Evolutionary conservation across 2,888 invertebrate species (phyloP), one percentile per base, ranked within the genome.

Genomic region (Ellobium chinense): DNA sequence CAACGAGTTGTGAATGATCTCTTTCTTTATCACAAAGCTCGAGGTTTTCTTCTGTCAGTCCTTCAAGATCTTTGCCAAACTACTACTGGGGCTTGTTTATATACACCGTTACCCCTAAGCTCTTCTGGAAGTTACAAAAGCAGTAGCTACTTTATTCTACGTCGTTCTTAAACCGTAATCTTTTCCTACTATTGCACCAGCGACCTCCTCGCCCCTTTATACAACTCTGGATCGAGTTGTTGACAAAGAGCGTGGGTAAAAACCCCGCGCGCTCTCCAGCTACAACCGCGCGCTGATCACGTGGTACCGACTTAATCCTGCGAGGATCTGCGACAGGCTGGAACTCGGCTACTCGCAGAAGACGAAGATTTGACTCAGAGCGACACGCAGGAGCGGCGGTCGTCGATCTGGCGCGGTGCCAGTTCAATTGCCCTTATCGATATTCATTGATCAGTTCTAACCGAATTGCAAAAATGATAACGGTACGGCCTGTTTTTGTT

Each of bases 271-370:
- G 18, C 7, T 7, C 46, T 0, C 72, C 24, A 36, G 46, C n/a
- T 58, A 54, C 24, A 18, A 36, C 34, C 2, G 2, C 1, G 31
- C 0, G 12, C 5, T 0, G 56, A 36, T 37, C 72, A 60, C 72
- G 72, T 60, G 60, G n/a, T 24, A 12, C 18, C 18, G n/a, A 46
- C 24, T 34, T 5, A 34, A 62, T 4, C 24, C 36, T 21, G 29
- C 21, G n/a, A 9, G 21, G 12, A 34, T 46, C 54, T 54, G 54
- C 0, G 24, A 24, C 39, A 7, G 39, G 39, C 24, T 5, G 12
- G 12, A 69, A 54, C 46, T 69, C 69, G 69, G 69, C 54, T 31
- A 69, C 69, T 54, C n/a, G 69, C 69, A 69, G 69, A 56, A 39
- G 54, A 1, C 24, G 72, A 34, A 24, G 18, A 46, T 46, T 18